Evolutionary conservation across 2,888 invertebrate species (phyloP), one percentile per base, ranked within the genome.

Genomic region (Erebia aethiops): DNA sequence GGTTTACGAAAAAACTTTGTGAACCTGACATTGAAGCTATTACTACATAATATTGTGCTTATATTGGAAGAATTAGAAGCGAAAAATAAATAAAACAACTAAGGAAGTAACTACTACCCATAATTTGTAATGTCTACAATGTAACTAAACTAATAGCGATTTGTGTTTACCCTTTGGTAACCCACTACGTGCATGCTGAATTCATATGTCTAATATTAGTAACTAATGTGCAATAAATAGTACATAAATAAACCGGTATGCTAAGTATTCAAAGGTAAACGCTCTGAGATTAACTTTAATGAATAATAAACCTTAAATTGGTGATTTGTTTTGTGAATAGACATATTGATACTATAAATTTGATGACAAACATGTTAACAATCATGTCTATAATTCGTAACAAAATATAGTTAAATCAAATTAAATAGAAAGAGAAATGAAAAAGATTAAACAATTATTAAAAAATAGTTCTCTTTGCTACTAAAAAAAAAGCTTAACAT

Each of bases 151-250:
- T 84, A 87, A 82, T 74, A 85, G 82, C 87, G 85, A 83, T 83
- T 84, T 83, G 84, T 84, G 81, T 83, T 84, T 84, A 85, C 86
- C 5, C 35, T 86, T 82, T 80, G 80, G 82, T 83, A 80, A 81
- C 51, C 43, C 54, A 43, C 46, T 90, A 89, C 84, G 81, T 84
- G 87, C 90, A 91, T 90, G 91, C 91, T 88, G 82, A 87, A 80
- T 86, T 86, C 84, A 86, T 86, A 84, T 82, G 75, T 80, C 87
- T 88, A 86, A 86, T 87, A 87, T 88, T 87, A 89, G 85, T 86
- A 79, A 78, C 82, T 87, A 82, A 85, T 85, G 84, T 85, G 80
- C 82, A 79, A 82, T 84, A 16, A 54, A 54, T 79, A 79, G 80
- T 79, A 79, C 84, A 86, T 85, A 86, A 87, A 88, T 88, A 87